Evolutionary conservation across 2,113 vertebrate genomes (phyloP), one percentile per base, ranked within the genome.

Genomic region (Saimiri boliviensis): DNA sequence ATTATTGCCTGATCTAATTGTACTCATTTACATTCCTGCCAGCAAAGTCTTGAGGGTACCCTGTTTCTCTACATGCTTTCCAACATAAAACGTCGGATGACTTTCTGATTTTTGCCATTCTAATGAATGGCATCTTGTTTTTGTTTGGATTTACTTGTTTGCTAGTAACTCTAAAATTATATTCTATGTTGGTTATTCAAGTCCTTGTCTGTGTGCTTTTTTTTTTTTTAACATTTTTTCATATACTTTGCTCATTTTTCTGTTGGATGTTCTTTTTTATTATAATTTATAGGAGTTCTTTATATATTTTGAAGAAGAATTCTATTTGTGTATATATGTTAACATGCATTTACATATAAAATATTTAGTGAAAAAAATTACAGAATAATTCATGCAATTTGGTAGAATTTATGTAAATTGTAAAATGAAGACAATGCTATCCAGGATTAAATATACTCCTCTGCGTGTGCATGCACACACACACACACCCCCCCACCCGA

Each of bases 61-160:
- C 27, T 16, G 6, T 68, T 81, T 49, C 54, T 58, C 40, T 58
- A 13, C 6, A 9, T 8, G 63, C 63, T 90, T 54, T 20, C 40
- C 60, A 19, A 0, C 14, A 21, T 9, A 17, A 35, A 37, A 3
- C 25, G 5, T 30, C 23, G 1, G 20, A 70, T 52, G 42, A 37
- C 42, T 76, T 47, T 54, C 54, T 60, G 74, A 68, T n/a, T 70
- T 63, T 68, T 94, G 37, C 68, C 54, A 79, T 37, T 88, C 40
- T 25, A 17, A 68, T 76, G 35, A 89, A 63, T 56, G 60, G 21
- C 19, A 27, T 85, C 37, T 74, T 21, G 23, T 73, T 92, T 95
- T 91, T 74, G 37, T 49, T 83, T 37, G 23, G 1, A 80, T 89
- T 96, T 94, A n/a, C 47, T 96, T 82, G 30, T 35, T 89, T 73